A percentile compares a stretch with the other conserved stretches of the same genome.
Conservation (phyloP, 2,888 invertebrate species). For the Hirtodrosophila confusa region DNA sequence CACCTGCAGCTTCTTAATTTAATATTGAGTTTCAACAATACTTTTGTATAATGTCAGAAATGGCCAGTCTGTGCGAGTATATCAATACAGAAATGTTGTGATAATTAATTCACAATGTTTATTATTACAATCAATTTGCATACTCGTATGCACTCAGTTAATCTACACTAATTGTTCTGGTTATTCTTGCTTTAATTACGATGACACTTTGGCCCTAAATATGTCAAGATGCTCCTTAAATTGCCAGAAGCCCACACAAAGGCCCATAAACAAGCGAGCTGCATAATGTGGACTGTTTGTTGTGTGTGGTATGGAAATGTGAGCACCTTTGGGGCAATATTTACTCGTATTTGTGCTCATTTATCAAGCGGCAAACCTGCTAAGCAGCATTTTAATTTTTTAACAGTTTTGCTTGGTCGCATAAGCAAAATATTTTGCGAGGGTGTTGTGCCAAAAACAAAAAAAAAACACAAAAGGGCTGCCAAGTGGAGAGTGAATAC, state of each 20-base stretch:
- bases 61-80: conserved; percentile 9
- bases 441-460: conserved; percentile 52
- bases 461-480: conserved; percentile 58
- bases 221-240: conserved; percentile 40
- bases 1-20: conserved; percentile 10
- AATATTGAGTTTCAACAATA: conserved; percentile 9
- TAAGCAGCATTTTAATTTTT: conserved; percentile 75
- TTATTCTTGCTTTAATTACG: conserved; percentile 59
- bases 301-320: conserved; percentile 18
- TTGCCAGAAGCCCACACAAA: conserved; percentile 43
- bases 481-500: conserved; percentile 36
- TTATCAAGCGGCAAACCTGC: conserved; percentile 72
- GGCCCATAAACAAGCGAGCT: conserved; percentile 54
- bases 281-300: conserved; percentile 22
- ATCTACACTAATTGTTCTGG: conserved; percentile 29
- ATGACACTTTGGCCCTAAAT: conserved; percentile 60
- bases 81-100: conserved; percentile 17
- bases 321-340: conserved; percentile 44
- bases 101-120: conserved; percentile 47
- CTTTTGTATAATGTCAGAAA: conserved; percentile 18
- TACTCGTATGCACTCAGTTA: conserved; percentile 23
- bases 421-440: conserved; percentile 53
- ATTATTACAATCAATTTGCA: conserved; percentile 59
- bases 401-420: conserved; percentile 62
- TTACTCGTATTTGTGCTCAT: conserved; percentile 54